Evolutionary conservation across 2,888 invertebrate species (phyloP).

Genomic region (Pterobdella sp.): DNA sequence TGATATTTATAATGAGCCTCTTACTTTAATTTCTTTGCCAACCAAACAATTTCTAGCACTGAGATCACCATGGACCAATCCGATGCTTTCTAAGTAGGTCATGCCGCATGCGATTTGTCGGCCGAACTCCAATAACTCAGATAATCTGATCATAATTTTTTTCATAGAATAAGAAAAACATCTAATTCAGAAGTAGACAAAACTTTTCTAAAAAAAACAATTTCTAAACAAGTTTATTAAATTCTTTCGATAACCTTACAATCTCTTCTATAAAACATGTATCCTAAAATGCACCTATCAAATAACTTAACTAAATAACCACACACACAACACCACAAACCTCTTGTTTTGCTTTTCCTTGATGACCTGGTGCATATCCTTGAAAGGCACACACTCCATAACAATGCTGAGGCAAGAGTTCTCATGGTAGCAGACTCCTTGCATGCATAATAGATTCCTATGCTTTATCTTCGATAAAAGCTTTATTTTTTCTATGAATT

Average conservation of each 20-base stretch:
- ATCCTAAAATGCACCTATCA: neutral
- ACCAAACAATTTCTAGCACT: constrained; percentile 19
- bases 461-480: neutral
- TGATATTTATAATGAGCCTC: neutral
- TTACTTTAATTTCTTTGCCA: neutral
- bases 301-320: neutral
- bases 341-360: neutral
- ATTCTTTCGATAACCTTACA: neutral
- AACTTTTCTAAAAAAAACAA: neutral
- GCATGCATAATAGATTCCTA: neutral
- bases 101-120: constrained; percentile 21
- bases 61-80: constrained; percentile 25
- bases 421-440: neutral
- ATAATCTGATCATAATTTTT: too few relatives aligned
- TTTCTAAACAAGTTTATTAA: neutral
- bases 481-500: neutral
- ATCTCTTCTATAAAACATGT: neutral
- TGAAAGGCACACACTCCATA: neutral
- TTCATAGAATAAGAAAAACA: too few relatives aligned
- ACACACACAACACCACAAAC: too few relatives aligned
- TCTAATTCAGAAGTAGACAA: too few relatives aligned
- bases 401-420: neutral
- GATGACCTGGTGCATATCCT: neutral
- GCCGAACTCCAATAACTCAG: neutral
- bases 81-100: constrained; percentile 19